These are phyloP conservation scores for Cabera pusaria DNA, from an alignment of 2,888 invertebrate genomes.

Conservation along the genomic window DNA sequence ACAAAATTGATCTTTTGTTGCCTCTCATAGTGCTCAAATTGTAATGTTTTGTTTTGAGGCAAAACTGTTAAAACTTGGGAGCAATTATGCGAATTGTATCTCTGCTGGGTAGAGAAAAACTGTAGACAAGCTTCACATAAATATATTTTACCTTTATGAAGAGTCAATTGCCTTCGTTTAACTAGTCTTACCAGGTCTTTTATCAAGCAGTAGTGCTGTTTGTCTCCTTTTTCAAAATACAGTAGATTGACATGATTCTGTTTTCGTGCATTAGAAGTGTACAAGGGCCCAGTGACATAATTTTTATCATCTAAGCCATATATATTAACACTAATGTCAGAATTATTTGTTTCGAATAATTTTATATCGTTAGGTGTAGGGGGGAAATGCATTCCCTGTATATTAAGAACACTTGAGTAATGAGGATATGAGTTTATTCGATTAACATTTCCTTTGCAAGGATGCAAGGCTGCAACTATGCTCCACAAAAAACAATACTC, in stretches of 20 bases:
- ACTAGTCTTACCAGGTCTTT: background rate
- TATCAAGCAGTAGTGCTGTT: background rate
- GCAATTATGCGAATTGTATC: conserved; percentile 1
- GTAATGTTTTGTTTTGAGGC: conserved; percentile 15
- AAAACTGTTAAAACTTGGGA: conserved; percentile 5
- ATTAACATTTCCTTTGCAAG: conserved; percentile 4
- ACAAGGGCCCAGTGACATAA: background rate
- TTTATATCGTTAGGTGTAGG: background rate
- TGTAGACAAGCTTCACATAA: background rate
- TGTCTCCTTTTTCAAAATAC: background rate
- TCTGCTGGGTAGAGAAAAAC: conserved; percentile 8
- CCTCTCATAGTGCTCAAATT: conserved; percentile 26
- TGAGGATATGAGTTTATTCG: conserved; percentile 6
- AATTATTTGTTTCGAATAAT: conserved; percentile 1
- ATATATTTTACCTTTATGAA: background rate
- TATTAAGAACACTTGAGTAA: background rate
- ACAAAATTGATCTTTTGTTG: conserved; percentile 26
- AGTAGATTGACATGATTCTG: background rate
- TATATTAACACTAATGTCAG: conserved; percentile 1
- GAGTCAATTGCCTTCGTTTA: background rate
- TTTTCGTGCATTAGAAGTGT: background rate
- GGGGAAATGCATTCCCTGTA: background rate
- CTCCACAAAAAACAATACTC: conserved; percentile 8
- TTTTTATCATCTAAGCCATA: background rate
- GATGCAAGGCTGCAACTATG: conserved; percentile 6